phyloP scores from a whole-genome alignment of 2,888 invertebrate genomes.

The Protonemura montana region DNA sequence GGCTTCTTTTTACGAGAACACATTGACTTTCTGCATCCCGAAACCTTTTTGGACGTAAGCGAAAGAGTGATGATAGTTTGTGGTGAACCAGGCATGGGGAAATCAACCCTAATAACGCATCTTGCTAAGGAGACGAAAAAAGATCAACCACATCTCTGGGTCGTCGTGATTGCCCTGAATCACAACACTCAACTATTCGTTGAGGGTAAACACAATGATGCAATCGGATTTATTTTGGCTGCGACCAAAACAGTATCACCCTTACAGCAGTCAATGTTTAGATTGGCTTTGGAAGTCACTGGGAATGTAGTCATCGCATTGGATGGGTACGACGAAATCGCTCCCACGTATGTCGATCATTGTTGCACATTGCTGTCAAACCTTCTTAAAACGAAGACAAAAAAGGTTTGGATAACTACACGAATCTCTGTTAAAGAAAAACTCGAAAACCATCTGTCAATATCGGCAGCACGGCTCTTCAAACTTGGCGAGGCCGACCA shows the following conservation, averaged over 20 bases:
- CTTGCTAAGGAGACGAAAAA: neutral
- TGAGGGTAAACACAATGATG: neutral
- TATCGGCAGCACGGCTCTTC: neutral
- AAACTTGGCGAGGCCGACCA: neutral
- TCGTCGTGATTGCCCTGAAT: neutral
- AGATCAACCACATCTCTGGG: neutral
- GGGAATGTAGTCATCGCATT: neutral
- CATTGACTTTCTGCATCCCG: neutral
- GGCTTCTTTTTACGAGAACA: neutral
- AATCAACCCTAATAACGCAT: neutral
- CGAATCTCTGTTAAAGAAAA: neutral
- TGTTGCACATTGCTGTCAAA: neutral
- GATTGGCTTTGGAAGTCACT: neutral
- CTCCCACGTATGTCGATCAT: neutral
- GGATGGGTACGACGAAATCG: slow-evolving; percentile 12
- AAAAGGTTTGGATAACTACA: neutral
- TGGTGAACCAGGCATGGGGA: neutral
- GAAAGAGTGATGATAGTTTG: neutral
- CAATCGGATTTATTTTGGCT: neutral
- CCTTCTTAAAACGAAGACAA: neutral
- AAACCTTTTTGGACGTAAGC: neutral
- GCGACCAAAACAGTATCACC: neutral
- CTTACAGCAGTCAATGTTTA: neutral
- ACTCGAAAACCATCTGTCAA: neutral
- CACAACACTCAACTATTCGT: neutral